Percentiles rank a stretch among this genome's conserved stretches.
Conservation (phyloP, 2,888 invertebrate genomes). For the Cinara cedri region DNA sequence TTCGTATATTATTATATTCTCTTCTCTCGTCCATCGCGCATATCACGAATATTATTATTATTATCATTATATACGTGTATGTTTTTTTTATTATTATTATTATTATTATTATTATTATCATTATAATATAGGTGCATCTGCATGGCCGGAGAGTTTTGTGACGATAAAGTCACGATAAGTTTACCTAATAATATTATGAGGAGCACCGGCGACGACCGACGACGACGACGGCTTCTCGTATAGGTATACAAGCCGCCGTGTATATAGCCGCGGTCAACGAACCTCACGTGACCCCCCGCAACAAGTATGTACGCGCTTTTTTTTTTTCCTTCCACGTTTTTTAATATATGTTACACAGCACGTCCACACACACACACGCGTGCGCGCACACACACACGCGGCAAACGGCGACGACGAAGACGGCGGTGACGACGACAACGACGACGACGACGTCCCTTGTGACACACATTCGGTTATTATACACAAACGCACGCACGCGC, state of each 20-base stretch:
- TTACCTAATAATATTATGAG: too few relatives aligned
- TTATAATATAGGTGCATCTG: not conserved
- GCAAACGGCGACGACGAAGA: not conserved
- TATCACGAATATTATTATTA: constrained; percentile 42
- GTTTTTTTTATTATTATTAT: not conserved
- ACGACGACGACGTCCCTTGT: constrained; percentile 36
- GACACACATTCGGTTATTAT: constrained; percentile 45
- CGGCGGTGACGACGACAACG: not conserved
- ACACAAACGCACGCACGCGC: not conserved
- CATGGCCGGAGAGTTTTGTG: constrained; percentile 35
- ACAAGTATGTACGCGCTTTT: constrained; percentile 52
- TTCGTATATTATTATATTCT: constrained; percentile 7
- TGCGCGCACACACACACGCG: not conserved
- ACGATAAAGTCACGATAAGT: not conserved
- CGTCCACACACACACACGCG: constrained; percentile 5
- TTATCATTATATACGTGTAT: constrained; percentile 15
- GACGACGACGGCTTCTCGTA: constrained; percentile 12
- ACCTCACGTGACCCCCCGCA: constrained; percentile 56
- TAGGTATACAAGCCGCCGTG: not conserved
- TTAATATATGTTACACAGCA: constrained; percentile 46
- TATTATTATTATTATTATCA: not conserved
- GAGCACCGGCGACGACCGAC: not conserved
- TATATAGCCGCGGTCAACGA: constrained; percentile 45
- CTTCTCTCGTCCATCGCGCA: constrained; percentile 26
- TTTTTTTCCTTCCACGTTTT: constrained; percentile 18